These are phyloP conservation scores for Heteropelma amictum DNA, from an alignment of 2,888 invertebrate species.

Conservation along the genomic window DNA sequence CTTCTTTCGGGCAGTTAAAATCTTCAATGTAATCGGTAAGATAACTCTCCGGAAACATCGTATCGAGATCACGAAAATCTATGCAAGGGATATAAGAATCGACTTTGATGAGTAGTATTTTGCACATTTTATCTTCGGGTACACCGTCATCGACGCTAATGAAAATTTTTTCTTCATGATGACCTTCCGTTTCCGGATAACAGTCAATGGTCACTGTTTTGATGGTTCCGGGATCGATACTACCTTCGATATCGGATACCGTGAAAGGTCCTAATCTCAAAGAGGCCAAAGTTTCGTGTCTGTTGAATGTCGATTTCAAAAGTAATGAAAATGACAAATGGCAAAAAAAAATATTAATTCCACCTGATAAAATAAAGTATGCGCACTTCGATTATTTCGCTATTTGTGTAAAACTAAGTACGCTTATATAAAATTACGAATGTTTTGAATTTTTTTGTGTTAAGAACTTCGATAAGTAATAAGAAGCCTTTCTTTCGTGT, in stretches of 20 bases:
- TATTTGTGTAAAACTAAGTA: too few species aligned
- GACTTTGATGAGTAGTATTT: constrained; percentile 79
- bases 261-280: constrained; percentile 74
- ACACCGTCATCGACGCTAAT: constrained; percentile 74
- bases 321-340: background rate
- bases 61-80: constrained; percentile 80
- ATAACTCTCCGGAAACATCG: constrained; percentile 82
- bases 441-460: background rate
- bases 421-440: background rate
- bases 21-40: constrained; percentile 80
- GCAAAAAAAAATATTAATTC: background rate
- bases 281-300: constrained; percentile 2
- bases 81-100: constrained; percentile 81
- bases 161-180: constrained; percentile 72
- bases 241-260: constrained; percentile 72
- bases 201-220: constrained; percentile 73
- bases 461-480: too few species aligned
- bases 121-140: constrained; percentile 79
- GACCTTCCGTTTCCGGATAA: constrained; percentile 70
- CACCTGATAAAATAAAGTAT: too few species aligned
- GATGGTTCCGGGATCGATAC: constrained; percentile 70
- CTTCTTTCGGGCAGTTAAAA: constrained; percentile 79
- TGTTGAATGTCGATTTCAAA: background rate
- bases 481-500: too few species aligned
- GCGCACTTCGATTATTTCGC: too few species aligned